Evolutionary conservation across 2,888 invertebrate species (phyloP), one percentile per base, ranked within the genome.

Genomic region (Frankliniella intonsa): DNA sequence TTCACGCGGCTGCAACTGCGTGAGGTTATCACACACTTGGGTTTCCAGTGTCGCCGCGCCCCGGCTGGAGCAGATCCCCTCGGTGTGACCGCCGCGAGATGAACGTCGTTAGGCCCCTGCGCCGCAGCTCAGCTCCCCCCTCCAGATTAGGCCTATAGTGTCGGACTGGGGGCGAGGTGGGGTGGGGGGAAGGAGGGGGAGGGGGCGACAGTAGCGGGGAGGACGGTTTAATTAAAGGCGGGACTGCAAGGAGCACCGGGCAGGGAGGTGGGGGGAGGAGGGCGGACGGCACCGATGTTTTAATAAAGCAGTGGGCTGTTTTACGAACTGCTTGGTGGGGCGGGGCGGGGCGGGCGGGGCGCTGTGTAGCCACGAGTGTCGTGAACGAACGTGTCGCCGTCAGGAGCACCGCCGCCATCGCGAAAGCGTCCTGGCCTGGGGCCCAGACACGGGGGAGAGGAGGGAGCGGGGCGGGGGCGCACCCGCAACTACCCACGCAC

Each of bases 141-240:
- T 38, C 38, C 38, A 38, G 38, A 38, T 38, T 38, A 38, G 38
- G 38, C 38, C 38, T 38, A 3, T 5, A 38, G 38, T 38, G 38
- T 38, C 38, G 38, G 38, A 38, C 38, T 2, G 38, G 38, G 38
- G 38, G 38, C n/a, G n/a, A n/a, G n/a, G n/a, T 8, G 19, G 62
- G 17, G 62, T 1, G 62, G n/a, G 62, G 62, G 62, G 62, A 3
- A 62, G 62, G 55, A 17, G 55, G 51, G 51, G 51, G 51, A 55
- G n/a, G 65, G 65, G n/a, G 65, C 22, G 69, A 55, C 69, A 22
- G 69, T 11, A 22, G 22, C 69, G 22, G 62, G 22, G 22, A 11
- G 69, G 22, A 69, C 69, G 69, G 69, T 69, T 69, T 69, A 69
- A 69, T 69, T 69, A 69, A 69, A 69, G 69, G 69, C 69, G 69